phyloP scores from a whole-genome alignment of 1,140 invertebrate species.

The Drosophila chauvacae region DNA sequence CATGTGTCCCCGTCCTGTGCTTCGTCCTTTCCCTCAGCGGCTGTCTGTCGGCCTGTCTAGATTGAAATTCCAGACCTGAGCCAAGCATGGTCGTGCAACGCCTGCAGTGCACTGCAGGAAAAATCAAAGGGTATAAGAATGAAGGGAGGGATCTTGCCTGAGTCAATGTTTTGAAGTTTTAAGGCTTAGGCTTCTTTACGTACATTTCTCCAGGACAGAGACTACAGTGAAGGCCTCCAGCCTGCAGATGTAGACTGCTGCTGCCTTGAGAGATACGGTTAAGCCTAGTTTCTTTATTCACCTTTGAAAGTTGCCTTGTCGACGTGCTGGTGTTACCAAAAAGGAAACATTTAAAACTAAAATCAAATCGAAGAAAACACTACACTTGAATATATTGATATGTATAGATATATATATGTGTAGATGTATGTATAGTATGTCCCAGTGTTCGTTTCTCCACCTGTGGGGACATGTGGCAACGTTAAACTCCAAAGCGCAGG shows the following conservation, averaged over 20 bases:
- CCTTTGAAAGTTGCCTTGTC: background rate
- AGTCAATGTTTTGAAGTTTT: too few relatives aligned
- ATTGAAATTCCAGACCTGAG: slow-evolving; percentile 55
- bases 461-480: slow-evolving; percentile 16
- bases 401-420: too few relatives aligned
- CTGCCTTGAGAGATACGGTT: background rate
- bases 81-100: slow-evolving; percentile 9
- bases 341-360: background rate
- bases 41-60: slow-evolving; percentile 30
- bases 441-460: background rate
- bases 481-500: slow-evolving; percentile 8
- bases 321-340: background rate
- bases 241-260: background rate
- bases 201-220: background rate
- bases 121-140: background rate
- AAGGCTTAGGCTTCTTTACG: background rate
- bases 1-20: slow-evolving; percentile 1
- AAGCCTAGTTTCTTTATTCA: background rate
- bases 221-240: background rate
- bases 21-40: slow-evolving; percentile 7
- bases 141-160: background rate
- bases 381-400: background rate
- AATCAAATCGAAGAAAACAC: background rate
- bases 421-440: background rate
- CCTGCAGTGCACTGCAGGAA: slow-evolving; percentile 6